A percentile compares a stretch with the other conserved stretches of the same genome.
phyloP scores from a whole-genome alignment of 2,797 vertebrate genomes.

The Okamejei kenojei region DNA sequence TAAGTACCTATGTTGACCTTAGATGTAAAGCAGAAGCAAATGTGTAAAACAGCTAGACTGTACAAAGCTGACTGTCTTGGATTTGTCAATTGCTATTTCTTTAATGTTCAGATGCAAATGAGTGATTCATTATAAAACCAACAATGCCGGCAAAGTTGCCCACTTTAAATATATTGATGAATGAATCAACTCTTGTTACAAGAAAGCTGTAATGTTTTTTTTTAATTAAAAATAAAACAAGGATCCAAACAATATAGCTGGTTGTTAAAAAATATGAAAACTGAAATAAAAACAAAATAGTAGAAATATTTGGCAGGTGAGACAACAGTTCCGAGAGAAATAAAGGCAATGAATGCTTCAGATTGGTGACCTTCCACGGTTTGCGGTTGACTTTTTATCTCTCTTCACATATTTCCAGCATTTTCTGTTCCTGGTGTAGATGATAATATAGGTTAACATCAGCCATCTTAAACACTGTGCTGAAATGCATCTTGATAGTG shows the following conservation, averaged over 20 bases:
- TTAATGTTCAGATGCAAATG: not conserved
- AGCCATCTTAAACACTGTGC: not conserved
- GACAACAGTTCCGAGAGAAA: too few relatives aligned
- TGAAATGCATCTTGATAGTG: not conserved
- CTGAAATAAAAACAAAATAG: too few relatives aligned
- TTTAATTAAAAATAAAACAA: not conserved
- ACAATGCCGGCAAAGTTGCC: not conserved
- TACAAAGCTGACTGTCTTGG: not conserved
- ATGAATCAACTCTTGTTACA: not conserved
- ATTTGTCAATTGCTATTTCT: not conserved
- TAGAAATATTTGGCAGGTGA: too few relatives aligned
- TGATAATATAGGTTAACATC: not conserved
- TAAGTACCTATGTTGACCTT: not conserved
- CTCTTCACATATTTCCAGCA: too few relatives aligned
- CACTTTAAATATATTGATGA: not conserved
- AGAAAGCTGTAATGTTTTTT: not conserved
- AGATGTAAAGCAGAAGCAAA: not conserved
- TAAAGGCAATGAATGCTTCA: too few relatives aligned
- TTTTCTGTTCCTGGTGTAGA: too few relatives aligned
- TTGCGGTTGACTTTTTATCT: too few relatives aligned
- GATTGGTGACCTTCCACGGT: too few relatives aligned
- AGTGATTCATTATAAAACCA: not conserved
- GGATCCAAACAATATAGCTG: not conserved
- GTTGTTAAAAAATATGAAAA: too few relatives aligned
- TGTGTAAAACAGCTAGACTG: not conserved